Evolutionary conservation across 2,888 invertebrate species (phyloP).

Genomic region (Lordiphosa fenestrarum): DNA sequence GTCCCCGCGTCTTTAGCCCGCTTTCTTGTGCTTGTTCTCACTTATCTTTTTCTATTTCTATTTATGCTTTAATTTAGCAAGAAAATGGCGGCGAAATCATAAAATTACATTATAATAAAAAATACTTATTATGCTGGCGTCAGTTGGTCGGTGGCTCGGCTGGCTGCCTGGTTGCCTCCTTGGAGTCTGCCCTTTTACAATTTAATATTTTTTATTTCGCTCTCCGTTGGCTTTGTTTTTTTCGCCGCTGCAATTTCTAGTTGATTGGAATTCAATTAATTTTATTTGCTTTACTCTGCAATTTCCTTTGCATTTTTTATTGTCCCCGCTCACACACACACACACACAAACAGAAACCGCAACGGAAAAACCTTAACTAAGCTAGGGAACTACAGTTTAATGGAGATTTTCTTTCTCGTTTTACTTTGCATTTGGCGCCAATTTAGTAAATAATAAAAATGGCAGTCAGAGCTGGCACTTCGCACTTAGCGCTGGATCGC

Average conservation of each 20-base stretch:
- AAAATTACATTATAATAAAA: constrained; percentile 72
- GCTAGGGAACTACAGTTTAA: constrained; percentile 60
- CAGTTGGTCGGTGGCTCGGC: constrained; percentile 32
- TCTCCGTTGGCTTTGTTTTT: constrained; percentile 12
- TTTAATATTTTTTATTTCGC: constrained; percentile 44
- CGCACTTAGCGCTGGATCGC: constrained; percentile 48
- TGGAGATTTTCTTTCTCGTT: constrained; percentile 45
- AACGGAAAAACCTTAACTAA: constrained; percentile 38
- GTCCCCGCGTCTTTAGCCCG: constrained; percentile 27
- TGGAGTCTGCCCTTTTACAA: constrained; percentile 41
- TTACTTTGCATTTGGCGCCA: constrained; percentile 72
- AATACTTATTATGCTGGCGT: constrained; percentile 49
- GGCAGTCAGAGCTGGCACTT: constrained; percentile 64
- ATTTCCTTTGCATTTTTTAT: constrained; percentile 74
- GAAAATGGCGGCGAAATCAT: constrained; percentile 73
- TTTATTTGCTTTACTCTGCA: constrained; percentile 76
- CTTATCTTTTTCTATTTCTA: constrained; percentile 62
- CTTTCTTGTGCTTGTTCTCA: constrained; percentile 45
- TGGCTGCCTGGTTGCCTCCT: constrained; percentile 20
- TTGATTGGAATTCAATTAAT: constrained; percentile 78
- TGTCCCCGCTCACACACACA: constrained; percentile 52
- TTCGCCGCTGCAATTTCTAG: constrained; percentile 64
- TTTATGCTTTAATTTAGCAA: constrained; percentile 75
- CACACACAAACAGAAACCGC: constrained; percentile 42
- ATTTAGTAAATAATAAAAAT: constrained; percentile 73